Conservation (phyloP, 2,888 invertebrate species). For the Cabera pusaria region DNA sequence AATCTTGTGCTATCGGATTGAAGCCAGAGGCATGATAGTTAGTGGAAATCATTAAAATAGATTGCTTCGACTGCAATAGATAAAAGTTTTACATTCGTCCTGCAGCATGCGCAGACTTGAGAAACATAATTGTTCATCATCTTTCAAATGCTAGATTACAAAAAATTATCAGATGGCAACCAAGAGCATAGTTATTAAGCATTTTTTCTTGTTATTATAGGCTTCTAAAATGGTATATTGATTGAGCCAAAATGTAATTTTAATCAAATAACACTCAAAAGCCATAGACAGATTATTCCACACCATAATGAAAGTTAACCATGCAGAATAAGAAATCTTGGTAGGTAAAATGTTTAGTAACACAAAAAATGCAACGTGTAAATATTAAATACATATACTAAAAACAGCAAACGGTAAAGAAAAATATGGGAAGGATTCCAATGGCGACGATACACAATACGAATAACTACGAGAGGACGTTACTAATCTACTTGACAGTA, state of each 20-base stretch:
- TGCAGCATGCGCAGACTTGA: conserved; percentile 70
- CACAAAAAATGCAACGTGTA: conserved; percentile 37
- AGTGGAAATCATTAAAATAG: conserved; percentile 21
- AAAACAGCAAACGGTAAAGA: conserved; percentile 42
- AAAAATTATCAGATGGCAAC: conserved; percentile 54
- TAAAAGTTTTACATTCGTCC: conserved; percentile 38
- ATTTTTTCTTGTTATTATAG: conserved; percentile 52
- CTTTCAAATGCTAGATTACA: conserved; percentile 42
- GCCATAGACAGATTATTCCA: conserved; percentile 33
- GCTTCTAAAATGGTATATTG: conserved; percentile 64
- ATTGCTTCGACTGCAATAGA: conserved; percentile 29
- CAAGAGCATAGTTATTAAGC: conserved; percentile 65
- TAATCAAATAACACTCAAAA: conserved; percentile 45
- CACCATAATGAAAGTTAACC: conserved; percentile 28
- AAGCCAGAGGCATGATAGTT: conserved; percentile 67
- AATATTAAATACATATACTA: conserved; percentile 33
- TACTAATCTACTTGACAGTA: conserved; percentile 60
- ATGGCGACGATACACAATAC: conserved; percentile 52
- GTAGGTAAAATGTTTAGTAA: conserved; percentile 25
- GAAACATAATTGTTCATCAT: conserved; percentile 43
- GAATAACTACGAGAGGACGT: conserved; percentile 58
- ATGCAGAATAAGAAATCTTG: conserved; percentile 42
- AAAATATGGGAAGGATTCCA: conserved; percentile 51
- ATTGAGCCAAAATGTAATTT: conserved; percentile 78
- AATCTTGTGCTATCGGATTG: conserved; percentile 63